A percentile compares a stretch with the other conserved stretches of the same genome.
Conservation (phyloP, 2,888 invertebrate species). For the Nysson spinosus region DNA sequence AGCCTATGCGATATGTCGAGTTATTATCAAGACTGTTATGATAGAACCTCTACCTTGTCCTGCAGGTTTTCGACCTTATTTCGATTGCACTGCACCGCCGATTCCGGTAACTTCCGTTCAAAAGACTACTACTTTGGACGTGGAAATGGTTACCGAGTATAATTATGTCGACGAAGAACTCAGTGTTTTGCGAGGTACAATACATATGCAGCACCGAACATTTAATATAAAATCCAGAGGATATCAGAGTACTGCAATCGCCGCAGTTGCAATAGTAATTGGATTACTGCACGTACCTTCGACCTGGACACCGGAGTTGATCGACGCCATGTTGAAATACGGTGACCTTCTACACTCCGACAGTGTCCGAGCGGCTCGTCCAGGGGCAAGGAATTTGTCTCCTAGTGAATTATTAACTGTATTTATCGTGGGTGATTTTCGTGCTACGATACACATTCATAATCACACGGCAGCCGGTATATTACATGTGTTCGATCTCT, state of each 20-base stretch:
- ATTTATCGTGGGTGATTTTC: constrained; percentile 70
- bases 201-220: constrained; percentile 58
- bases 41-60: constrained; percentile 69
- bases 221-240: constrained; percentile 61
- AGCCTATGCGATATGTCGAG: constrained; percentile 61
- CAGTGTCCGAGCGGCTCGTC: constrained; percentile 52
- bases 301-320: constrained; percentile 80
- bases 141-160: constrained; percentile 57
- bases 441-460: constrained; percentile 61
- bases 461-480: constrained; percentile 66
- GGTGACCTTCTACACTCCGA: constrained; percentile 82
- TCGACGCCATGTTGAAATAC: constrained; percentile 82
- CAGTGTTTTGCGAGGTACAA: constrained; percentile 58
- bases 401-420: constrained; percentile 66
- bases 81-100: constrained; percentile 51
- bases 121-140: constrained; percentile 58
- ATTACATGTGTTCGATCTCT: constrained; percentile 61
- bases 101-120: constrained; percentile 48
- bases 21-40: constrained; percentile 61
- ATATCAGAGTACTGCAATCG: constrained; percentile 80
- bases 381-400: constrained; percentile 64
- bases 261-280: constrained; percentile 81
- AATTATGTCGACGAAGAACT: constrained; percentile 61
- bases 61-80: constrained; percentile 62
- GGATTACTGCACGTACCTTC: constrained; percentile 80